Evolutionary conservation across 1,140 invertebrate genomes (phyloP).

Genomic region (Papilio glaucus): DNA sequence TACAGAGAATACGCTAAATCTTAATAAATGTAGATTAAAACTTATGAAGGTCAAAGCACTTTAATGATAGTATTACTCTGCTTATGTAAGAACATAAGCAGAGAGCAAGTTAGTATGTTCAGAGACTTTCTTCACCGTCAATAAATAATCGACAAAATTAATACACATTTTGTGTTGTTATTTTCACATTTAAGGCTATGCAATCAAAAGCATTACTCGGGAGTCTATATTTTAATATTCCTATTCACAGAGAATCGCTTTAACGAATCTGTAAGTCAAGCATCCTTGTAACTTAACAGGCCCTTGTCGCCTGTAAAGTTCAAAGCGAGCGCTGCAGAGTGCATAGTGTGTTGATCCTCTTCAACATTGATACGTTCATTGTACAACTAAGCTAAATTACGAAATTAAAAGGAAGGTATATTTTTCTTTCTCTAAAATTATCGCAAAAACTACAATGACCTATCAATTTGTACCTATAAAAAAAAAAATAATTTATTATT

Average conservation of each 20-base stretch:
- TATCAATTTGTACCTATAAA: too few species aligned
- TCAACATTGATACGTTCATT: background rate
- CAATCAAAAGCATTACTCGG: background rate
- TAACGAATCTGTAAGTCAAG: background rate
- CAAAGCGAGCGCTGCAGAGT: background rate
- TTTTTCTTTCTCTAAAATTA: background rate
- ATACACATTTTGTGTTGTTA: background rate
- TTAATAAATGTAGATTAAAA: background rate
- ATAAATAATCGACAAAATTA: too few species aligned
- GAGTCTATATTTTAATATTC: background rate
- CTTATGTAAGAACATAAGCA: too few species aligned
- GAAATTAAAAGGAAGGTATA: background rate
- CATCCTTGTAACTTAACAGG: conserved; percentile 1
- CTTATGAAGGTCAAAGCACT: too few species aligned
- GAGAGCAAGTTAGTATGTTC: too few species aligned
- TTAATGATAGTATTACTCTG: too few species aligned
- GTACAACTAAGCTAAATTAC: background rate
- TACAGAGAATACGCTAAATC: background rate
- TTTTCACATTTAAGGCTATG: background rate
- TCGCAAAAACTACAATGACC: too few species aligned
- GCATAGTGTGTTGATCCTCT: background rate
- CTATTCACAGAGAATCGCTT: conserved; percentile 5
- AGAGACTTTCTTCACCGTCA: too few species aligned
- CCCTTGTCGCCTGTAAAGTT: background rate
- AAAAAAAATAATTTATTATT: too few species aligned